Evolutionary conservation across 2,113 vertebrate genomes (phyloP).

Genomic region (Cyphomyrus discorhynchus): DNA sequence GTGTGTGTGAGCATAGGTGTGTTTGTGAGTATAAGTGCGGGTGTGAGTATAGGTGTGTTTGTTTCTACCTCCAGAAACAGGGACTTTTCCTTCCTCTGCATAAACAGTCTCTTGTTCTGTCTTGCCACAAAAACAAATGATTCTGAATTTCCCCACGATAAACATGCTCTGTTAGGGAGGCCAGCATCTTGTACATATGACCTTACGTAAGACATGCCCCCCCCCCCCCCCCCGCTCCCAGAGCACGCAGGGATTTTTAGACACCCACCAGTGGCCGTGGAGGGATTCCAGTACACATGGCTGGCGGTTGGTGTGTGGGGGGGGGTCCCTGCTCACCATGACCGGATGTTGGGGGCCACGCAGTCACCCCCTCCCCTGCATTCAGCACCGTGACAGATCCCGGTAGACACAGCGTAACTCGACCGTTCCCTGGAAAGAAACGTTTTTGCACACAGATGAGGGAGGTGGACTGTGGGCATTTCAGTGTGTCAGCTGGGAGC

Average conservation of each 20-base stretch:
- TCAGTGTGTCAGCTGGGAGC: background rate
- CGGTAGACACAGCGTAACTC: background rate
- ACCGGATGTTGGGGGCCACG: background rate
- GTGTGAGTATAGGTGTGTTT: background rate
- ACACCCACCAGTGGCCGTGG: background rate
- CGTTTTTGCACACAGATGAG: background rate
- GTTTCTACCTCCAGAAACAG: background rate
- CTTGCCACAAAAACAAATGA: slow-evolving; percentile 39
- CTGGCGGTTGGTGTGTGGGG: background rate
- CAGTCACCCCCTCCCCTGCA: background rate
- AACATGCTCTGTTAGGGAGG: slow-evolving; percentile 71
- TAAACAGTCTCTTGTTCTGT: slow-evolving; percentile 68
- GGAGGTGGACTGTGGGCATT: background rate
- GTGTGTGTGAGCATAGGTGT: background rate
- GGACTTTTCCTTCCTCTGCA: slow-evolving; percentile 22
- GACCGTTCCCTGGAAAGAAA: background rate
- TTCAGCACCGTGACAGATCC: background rate
- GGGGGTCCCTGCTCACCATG: background rate
- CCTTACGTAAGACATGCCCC: slow-evolving; percentile 3
- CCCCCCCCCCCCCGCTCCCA: background rate
- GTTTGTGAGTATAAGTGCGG: too few species aligned
- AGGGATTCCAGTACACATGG: background rate
- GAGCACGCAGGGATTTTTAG: background rate
- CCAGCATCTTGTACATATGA: slow-evolving; percentile 53
- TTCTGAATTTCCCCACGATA: slow-evolving; percentile 71